Conservation (phyloP, 2,797 vertebrate species). For the Tympanoctomys barrerae region DNA sequence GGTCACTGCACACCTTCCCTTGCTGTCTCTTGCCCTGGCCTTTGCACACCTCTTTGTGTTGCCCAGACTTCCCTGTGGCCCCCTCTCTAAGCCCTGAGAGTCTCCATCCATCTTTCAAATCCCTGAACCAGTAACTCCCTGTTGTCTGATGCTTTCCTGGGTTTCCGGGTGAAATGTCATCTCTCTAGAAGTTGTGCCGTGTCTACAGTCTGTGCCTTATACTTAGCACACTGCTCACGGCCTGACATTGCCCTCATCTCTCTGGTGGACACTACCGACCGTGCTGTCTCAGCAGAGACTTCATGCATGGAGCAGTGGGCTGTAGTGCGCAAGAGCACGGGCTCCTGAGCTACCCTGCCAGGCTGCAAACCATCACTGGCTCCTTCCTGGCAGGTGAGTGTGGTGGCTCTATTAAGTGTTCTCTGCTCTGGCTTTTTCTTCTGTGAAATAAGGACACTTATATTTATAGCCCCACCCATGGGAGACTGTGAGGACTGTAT, state of each 20-base stretch:
- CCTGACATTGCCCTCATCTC: not conserved
- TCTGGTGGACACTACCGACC: not conserved
- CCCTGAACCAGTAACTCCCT: not conserved
- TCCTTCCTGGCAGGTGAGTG: not conserved
- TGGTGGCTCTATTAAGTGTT: not conserved
- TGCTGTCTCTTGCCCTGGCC: not conserved
- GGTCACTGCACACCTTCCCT: not conserved
- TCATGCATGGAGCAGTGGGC: fast-evolving
- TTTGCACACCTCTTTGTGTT: too few relatives aligned
- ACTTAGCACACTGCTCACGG: not conserved
- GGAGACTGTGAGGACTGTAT: not conserved
- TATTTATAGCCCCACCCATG: not conserved
- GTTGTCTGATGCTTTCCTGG: not conserved
- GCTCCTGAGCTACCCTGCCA: not conserved
- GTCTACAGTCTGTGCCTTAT: not conserved
- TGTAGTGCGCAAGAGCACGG: fast-evolving
- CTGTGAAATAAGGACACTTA: not conserved
- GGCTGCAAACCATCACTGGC: not conserved
- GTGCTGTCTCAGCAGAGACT: not conserved
- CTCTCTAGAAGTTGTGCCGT: not conserved
- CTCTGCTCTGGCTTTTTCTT: not conserved
- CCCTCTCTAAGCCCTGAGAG: not conserved
- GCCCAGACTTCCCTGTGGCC: fast-evolving
- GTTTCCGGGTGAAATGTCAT: not conserved
- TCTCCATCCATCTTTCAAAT: not conserved